phyloP scores from a whole-genome alignment of 2,797 vertebrate genomes.

The Acanthurus lineatus region DNA sequence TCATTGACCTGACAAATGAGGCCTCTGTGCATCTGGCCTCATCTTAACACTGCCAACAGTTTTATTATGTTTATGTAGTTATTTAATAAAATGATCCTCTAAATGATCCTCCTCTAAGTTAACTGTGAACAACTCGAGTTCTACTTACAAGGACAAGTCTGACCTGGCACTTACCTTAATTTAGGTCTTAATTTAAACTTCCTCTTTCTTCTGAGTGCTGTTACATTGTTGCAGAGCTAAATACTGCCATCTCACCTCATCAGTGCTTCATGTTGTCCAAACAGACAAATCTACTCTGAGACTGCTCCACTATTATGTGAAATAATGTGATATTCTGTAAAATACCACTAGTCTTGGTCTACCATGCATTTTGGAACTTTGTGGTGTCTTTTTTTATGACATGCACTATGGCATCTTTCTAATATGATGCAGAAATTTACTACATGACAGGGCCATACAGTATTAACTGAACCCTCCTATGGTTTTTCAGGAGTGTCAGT shows the following conservation, averaged over 20 bases:
- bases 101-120: neutral
- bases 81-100: neutral
- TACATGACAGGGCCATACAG: constrained; percentile 56
- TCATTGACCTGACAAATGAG: constrained; percentile 22
- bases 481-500: constrained; percentile 46
- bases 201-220: constrained; percentile 17
- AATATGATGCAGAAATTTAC: constrained; percentile 49
- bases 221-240: constrained; percentile 60
- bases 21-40: constrained; percentile 16
- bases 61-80: constrained; percentile 23
- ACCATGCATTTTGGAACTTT: constrained; percentile 35
- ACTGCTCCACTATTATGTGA: constrained; percentile 61
- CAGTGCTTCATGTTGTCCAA: constrained; percentile 49
- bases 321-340: constrained; percentile 65
- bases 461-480: constrained; percentile 58
- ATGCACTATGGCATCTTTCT: constrained; percentile 55
- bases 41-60: constrained; percentile 40
- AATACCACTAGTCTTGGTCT: constrained; percentile 57
- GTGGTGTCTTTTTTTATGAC: constrained; percentile 41
- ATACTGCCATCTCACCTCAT: constrained; percentile 58
- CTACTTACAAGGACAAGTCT: constrained; percentile 9
- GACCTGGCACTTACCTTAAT: constrained; percentile 26
- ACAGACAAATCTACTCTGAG: constrained; percentile 47
- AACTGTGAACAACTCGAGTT: neutral
- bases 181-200: neutral